Conservation (phyloP, 2,113 vertebrate genomes). For the Anas platyrhynchos region DNA sequence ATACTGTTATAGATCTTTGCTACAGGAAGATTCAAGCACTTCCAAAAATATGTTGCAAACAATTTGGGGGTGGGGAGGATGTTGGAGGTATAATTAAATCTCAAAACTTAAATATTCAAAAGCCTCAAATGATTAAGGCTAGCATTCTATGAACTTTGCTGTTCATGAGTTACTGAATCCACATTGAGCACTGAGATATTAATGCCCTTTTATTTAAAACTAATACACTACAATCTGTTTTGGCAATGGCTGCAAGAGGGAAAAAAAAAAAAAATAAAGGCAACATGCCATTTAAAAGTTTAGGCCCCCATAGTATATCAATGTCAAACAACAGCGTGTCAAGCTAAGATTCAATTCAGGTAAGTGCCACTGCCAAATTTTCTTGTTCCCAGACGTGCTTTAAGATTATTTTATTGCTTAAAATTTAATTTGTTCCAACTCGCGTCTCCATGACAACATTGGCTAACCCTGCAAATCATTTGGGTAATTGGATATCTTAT, state of each 20-base stretch:
- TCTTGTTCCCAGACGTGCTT: slow-evolving; percentile 86
- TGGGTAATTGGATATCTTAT: slow-evolving; percentile 91
- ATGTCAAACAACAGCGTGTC: slow-evolving; percentile 82
- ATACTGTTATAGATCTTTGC: background rate
- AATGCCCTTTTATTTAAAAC: slow-evolving; percentile 57
- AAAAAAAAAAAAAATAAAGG: background rate
- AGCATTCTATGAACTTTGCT: slow-evolving; percentile 62
- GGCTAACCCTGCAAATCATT: slow-evolving; percentile 89
- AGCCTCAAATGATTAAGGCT: slow-evolving; percentile 40
- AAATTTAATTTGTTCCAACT: slow-evolving; percentile 91
- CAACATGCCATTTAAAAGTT: slow-evolving; percentile 70
- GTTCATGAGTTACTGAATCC: slow-evolving; percentile 55
- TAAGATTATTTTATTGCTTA: slow-evolving; percentile 90
- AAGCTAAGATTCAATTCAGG: slow-evolving; percentile 87
- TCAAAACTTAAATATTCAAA: slow-evolving; percentile 53
- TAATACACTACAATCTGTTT: slow-evolving; percentile 34
- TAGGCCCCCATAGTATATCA: slow-evolving; percentile 77
- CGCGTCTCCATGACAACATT: slow-evolving; percentile 85
- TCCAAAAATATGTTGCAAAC: slow-evolving; percentile 1
- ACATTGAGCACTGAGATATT: background rate
- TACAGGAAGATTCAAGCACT: background rate
- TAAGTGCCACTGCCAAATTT: slow-evolving; percentile 88
- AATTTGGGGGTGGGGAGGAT: background rate
- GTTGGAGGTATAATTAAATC: slow-evolving; percentile 53
- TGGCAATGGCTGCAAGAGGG: background rate